Evolutionary conservation across 2,797 vertebrate species (phyloP).

Genomic region (Anolis apletophallus): DNA sequence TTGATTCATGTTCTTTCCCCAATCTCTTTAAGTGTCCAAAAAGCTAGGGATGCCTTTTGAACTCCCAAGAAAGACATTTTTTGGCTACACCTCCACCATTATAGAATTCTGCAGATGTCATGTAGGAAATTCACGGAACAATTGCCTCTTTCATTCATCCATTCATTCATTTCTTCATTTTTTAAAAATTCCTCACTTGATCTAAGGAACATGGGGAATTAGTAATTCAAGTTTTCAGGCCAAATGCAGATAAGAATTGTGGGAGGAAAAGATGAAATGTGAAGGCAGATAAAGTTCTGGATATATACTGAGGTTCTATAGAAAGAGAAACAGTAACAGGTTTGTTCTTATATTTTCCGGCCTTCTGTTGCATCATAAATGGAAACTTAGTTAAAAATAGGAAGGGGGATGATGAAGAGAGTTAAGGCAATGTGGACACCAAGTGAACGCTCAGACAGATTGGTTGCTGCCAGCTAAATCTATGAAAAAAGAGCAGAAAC

Average conservation of each 20-base stretch:
- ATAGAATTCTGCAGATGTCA: constrained; percentile 9
- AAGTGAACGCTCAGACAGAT: too few species aligned
- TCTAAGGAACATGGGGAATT: constrained; percentile 11
- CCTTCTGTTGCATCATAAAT: background rate
- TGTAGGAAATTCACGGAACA: constrained; percentile 20
- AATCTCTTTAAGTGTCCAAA: constrained; percentile 21
- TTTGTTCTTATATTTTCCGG: background rate
- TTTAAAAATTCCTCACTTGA: background rate
- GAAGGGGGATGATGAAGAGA: too few species aligned
- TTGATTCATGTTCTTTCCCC: constrained; percentile 19
- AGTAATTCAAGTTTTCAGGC: constrained; percentile 15
- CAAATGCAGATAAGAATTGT: constrained; percentile 30
- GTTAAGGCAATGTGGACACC: too few species aligned
- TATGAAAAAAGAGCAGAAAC: too few species aligned
- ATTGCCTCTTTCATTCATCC: constrained; percentile 26
- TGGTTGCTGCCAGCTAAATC: too few species aligned
- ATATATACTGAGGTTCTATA: background rate
- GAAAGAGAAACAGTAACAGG: background rate
- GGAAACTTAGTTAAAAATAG: too few species aligned
- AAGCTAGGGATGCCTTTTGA: background rate
- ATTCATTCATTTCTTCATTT: background rate
- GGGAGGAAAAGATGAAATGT: constrained; percentile 54
- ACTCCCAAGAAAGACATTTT: constrained; percentile 20
- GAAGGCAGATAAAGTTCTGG: constrained; percentile 19
- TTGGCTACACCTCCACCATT: constrained; percentile 1